Evolutionary conservation across 2,888 invertebrate genomes (phyloP).

Genomic region (Eristalinus aeneus): DNA sequence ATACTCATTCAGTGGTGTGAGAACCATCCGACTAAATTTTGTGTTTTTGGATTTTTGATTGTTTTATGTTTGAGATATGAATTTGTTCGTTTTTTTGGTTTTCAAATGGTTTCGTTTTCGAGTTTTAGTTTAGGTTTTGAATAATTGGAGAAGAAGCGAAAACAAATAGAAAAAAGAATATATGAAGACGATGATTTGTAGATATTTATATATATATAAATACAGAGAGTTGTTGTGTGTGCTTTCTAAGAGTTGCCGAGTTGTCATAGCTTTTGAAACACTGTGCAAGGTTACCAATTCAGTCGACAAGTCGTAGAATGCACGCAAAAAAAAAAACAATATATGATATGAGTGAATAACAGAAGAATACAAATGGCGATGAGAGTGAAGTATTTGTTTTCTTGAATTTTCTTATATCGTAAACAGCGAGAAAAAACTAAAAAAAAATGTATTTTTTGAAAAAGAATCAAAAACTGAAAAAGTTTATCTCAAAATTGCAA

Average conservation of each 20-base stretch:
- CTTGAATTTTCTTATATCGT: slow-evolving; percentile 9
- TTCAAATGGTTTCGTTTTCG: slow-evolving; percentile 49
- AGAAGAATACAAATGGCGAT: slow-evolving; percentile 24
- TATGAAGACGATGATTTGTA: slow-evolving; percentile 63
- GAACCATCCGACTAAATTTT: slow-evolving; percentile 78
- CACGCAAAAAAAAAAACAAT: background rate
- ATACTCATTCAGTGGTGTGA: slow-evolving; percentile 80
- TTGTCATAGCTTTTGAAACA: background rate
- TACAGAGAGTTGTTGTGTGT: slow-evolving; percentile 7
- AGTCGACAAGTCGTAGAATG: slow-evolving; percentile 14
- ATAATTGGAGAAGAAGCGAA: slow-evolving; percentile 69
- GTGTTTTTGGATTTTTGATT: slow-evolving; percentile 54
- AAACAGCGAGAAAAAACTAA: slow-evolving; percentile 51
- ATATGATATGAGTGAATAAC: background rate
- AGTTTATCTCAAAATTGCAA: slow-evolving; percentile 52
- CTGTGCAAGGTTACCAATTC: background rate
- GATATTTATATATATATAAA: slow-evolving; percentile 49
- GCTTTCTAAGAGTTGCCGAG: slow-evolving; percentile 19
- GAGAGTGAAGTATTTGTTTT: slow-evolving; percentile 11
- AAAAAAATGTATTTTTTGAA: slow-evolving; percentile 6
- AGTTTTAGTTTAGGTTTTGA: slow-evolving; percentile 54
- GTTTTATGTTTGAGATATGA: slow-evolving; percentile 40
- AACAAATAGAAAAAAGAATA: slow-evolving; percentile 68
- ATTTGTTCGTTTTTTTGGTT: slow-evolving; percentile 57
- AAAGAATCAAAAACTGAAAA: slow-evolving; percentile 18